Base-by-base conservation (phyloP, 1,140 invertebrate species). In the Pseudomyrmex concolor region DNA sequence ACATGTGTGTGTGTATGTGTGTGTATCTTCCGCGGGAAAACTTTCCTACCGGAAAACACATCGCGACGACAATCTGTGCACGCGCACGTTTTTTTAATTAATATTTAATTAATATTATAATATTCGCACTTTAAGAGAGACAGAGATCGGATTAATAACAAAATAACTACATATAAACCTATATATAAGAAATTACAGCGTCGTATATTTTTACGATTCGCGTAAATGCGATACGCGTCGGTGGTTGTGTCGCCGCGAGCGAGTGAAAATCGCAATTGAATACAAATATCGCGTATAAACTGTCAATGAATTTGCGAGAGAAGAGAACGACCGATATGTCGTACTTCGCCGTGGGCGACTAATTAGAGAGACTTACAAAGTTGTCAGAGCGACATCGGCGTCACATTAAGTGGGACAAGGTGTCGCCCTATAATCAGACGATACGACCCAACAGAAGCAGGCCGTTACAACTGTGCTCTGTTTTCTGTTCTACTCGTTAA, bases 301-400 rank as follows among this genome's bases (percentile, higher is more conserved):
- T 12, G 13, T 7, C 4, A 13, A 22, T 0, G n/a, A 64, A 60
- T 81, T 7, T 22, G 17, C 3, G 50, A 34, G 50, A 60, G 64
- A 60, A 59, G 50, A 57, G 59, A 88, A 84, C 67, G 82, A 76
- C 72, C 59, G 57, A 70, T n/a, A 57, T 57, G 70, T 66, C 76
- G 62, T 57, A 43, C 59, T 76, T 66, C 84, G 87, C 86, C 74
- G 50, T 66, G 19, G 84, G 86, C 74, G 17, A 22, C 48, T 84
- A 87, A 73, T 87, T 88, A 87, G 22, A 43, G 17, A 50, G 63
- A 45, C 50, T 74, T 80, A 83, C 88, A 88, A 89, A 88, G 83
- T 86, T 74, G 87, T 64, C 86, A 80, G 71, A 64, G 59, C 87
- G 54, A 25, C 73, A 83, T 85, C 78, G 34, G 34, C 34, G 34